Conservation (phyloP, 2,797 vertebrate species). For the Echeneis naucrates region DNA sequence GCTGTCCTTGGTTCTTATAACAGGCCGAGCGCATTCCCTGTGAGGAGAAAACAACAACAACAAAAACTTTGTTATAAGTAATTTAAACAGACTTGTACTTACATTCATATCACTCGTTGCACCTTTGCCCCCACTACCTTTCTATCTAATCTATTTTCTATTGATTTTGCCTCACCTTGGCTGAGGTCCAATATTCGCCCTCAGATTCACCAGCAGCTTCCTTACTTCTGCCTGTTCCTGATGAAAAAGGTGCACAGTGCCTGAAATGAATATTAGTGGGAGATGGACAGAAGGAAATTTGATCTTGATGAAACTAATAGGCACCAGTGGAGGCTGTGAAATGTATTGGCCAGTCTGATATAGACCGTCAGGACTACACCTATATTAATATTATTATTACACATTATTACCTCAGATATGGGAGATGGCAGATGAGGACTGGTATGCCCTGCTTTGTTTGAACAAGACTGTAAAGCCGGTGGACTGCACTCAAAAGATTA, state of each 20-base stretch:
- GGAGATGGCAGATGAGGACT: neutral
- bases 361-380: too few species aligned
- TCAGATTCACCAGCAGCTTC: neutral
- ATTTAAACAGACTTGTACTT: neutral
- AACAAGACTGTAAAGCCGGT: too few species aligned
- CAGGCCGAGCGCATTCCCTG: too few species aligned
- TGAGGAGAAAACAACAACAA: too few species aligned
- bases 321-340: too few species aligned
- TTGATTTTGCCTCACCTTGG: too few species aligned
- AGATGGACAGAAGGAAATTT: neutral
- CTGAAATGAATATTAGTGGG: too few species aligned
- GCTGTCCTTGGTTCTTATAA: conserved; percentile 59
- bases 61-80: neutral
- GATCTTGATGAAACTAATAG: neutral
- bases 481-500: too few species aligned
- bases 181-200: neutral
- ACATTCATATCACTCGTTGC: too few species aligned
- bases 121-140: too few species aligned
- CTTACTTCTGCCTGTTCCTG: neutral
- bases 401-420: neutral
- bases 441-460: neutral
- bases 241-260: neutral
- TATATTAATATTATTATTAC: neutral
- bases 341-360: neutral
- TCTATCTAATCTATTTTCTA: too few species aligned